Evolutionary conservation across 2,113 vertebrate genomes (phyloP), one percentile per base, ranked within the genome.

Genomic region (Axis porcinus): DNA sequence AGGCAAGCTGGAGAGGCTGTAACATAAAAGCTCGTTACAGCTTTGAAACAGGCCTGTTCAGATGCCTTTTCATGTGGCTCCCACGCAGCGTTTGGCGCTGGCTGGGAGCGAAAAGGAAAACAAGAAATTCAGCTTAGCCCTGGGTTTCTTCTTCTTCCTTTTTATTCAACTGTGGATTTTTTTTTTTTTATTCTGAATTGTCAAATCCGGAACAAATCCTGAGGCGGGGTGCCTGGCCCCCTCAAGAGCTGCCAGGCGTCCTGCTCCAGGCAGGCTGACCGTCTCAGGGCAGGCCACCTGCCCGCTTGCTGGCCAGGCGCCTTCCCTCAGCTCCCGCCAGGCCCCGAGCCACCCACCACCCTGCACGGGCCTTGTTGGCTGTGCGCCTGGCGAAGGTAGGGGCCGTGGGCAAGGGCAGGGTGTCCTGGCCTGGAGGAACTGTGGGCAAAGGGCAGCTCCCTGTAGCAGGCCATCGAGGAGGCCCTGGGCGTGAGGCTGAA

Each of bases 391-490:
- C 0, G 2, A 17, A 19, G 23, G 45, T 50, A 50, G 47, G 47
- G 47, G 47, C 47, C 47, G 47, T 50, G 21, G 14, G n/a, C 33
- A 1, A 27, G 70, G 54, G 7, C 5, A 14, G 57, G 36, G 13
- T 3, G 36, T 11, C 21, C 81, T 23, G 19, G 30, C 36, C 14
- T 21, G 27, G 17, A 14, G 64, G 54, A 45, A 19, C 33, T 1
- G 13, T 16, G n/a, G 50, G 10, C 5, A 6, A 3, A 5, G 21
- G 13, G 54, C n/a, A 12, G 25, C 47, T 50, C 3, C 2, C 1
- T 0, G 3, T 2, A 3, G 16, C 28, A 17, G n/a, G 33, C 25
- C 6, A 0, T 7, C 1, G 33, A 14, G 8, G 21, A 3, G 0
- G 2, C 7, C 45, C 23, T 0, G 1, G 16, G 10, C 1, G 1